These are phyloP conservation scores for Microctonus brassicae DNA, from an alignment of 2,888 invertebrate species.

Conservation along the genomic window DNA sequence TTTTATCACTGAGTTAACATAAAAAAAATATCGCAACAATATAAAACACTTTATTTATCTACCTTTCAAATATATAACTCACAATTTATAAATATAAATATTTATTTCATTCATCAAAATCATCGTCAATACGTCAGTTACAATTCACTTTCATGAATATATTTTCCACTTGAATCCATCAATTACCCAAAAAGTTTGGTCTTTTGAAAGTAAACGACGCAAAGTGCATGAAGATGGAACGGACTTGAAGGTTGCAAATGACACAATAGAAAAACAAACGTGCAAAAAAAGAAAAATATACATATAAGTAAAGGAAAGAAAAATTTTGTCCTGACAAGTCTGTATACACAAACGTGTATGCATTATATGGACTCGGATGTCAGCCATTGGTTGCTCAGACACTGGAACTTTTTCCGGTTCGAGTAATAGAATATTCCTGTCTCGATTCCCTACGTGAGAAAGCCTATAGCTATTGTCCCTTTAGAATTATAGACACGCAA, in stretches of 20 bases:
- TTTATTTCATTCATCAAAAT: neutral
- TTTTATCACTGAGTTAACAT: too few species aligned
- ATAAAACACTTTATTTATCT: neutral
- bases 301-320: neutral
- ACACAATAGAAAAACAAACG: neutral
- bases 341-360: neutral
- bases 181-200: neutral
- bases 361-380: conserved; percentile 32
- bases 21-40: too few species aligned
- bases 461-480: conserved; percentile 22
- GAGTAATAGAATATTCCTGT: conserved; percentile 57
- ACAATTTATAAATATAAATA: neutral
- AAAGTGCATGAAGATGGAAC: conserved; percentile 8
- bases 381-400: conserved; percentile 48
- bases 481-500: neutral
- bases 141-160: neutral
- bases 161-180: neutral
- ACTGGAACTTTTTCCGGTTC: conserved; percentile 61
- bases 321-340: neutral
- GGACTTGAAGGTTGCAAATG: conserved; percentile 1
- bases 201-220: neutral
- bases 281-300: neutral
- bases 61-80: neutral
- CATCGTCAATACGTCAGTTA: neutral
- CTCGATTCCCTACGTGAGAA: conserved; percentile 48